Evolutionary conservation across 2,113 vertebrate genomes (phyloP).

Genomic region (Polyodon spathula): DNA sequence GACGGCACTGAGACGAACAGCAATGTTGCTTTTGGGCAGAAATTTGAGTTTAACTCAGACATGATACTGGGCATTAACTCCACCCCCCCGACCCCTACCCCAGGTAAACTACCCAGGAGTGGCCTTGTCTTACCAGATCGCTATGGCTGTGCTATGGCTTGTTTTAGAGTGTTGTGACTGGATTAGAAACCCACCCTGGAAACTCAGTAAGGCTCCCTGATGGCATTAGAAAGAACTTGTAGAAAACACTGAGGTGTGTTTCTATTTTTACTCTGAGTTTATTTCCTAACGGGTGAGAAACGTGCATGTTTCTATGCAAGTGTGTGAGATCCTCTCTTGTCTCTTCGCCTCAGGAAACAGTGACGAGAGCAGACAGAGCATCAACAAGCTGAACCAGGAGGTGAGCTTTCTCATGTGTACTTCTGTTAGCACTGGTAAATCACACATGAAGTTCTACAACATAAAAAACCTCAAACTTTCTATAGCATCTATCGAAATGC

Average conservation of each 20-base stretch:
- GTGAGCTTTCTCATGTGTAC: constrained; percentile 36
- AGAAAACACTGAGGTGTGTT: too few relatives aligned
- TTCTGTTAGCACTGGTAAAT: too few relatives aligned
- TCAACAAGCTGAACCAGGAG: constrained; percentile 63
- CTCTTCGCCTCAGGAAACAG: constrained; percentile 34
- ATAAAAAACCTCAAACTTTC: too few relatives aligned
- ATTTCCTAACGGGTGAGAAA: constrained; percentile 1
- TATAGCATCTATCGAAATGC: too few relatives aligned
- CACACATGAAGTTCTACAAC: too few relatives aligned
- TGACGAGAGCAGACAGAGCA: constrained; percentile 62
- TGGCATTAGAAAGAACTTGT: too few relatives aligned
- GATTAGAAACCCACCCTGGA: too few relatives aligned
- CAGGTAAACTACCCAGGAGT: constrained; percentile 32
- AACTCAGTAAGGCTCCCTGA: too few relatives aligned
- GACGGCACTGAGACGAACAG: constrained; percentile 65
- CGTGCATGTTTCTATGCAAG: constrained; percentile 6
- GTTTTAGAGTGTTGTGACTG: too few relatives aligned
- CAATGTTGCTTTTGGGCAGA: constrained; percentile 43
- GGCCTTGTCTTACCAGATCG: not conserved
- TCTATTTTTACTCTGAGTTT: not conserved
- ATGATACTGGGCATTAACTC: constrained; percentile 33
- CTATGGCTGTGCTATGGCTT: too few relatives aligned
- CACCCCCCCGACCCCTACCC: constrained; percentile 34
- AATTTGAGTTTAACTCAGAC: constrained; percentile 59
- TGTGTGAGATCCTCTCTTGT: constrained; percentile 5